Base-by-base conservation (phyloP, 2,113 vertebrate species). In the Semicossyphus pulcher region DNA sequence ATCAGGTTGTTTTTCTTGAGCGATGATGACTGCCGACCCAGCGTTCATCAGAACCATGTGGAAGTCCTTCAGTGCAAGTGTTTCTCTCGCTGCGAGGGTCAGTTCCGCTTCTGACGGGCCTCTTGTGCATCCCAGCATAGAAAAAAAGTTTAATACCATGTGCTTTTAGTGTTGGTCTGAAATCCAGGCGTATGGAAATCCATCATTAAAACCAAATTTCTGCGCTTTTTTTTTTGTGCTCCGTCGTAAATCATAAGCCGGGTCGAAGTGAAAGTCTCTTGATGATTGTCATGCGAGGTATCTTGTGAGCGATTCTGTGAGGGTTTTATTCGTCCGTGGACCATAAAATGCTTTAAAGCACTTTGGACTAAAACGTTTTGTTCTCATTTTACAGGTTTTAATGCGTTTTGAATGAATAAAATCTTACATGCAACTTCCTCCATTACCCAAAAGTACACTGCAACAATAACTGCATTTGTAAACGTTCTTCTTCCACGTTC, bases 21-120 rank as follows among this genome's bases (percentile, higher is more conserved):
- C 62, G 42, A 23, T 67, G 78, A 81, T 86, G 60, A 39, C 74
- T 54, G 32, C 64, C 48, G 78, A 73, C 72, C 60, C 56, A 21
- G 49, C 54, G 60, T 72, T 64, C 78, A 49, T 59, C 69, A 48
- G 70, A 61, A 61, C 72, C 85, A 86, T 90, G 83, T 86, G 88
- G 84, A 86, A 79, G 80, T 87, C 77, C 64, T 92, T 90, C 52
- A 74, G 78, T 53, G 69, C 41, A 51, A 84, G 68, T 72, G 52
- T 70, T 87, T 84, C 61, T 76, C 28, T 73, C 28, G 18, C 76
- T 66, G 60, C 15, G 10, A 21, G 47, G 72, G 74, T 81, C 85
- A 56, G 70, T 62, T 67, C 44, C 56, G 66, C 44, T 56, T 76
- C 78, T 85, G 80, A 85, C 20, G 49, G 61, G 61, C 81, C 89